Evolutionary conservation across 2,113 vertebrate genomes (phyloP).

Genomic region (Montifringilla adamsi): DNA sequence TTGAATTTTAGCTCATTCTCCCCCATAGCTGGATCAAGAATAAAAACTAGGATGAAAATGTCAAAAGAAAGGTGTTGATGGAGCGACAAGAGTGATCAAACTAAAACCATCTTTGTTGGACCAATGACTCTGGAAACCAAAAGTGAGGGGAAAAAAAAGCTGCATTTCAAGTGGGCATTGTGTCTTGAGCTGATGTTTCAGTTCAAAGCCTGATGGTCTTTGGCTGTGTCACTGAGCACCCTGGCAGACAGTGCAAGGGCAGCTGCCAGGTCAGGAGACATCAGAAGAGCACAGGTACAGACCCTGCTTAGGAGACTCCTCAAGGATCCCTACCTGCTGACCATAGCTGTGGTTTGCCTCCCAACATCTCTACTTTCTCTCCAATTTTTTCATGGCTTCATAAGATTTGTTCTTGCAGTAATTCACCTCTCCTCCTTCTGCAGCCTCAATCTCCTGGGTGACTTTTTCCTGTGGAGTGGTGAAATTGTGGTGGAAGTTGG

Average conservation of each 20-base stretch:
- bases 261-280: not conserved
- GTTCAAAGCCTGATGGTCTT: not conserved
- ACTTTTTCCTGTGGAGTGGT: not conserved
- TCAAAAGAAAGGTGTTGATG: not conserved
- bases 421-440: not conserved
- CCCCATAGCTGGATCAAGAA: not conserved
- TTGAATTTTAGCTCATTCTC: not conserved
- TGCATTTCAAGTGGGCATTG: not conserved
- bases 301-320: not conserved
- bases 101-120: not conserved
- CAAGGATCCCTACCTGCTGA: not conserved
- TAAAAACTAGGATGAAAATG: not conserved
- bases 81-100: not conserved
- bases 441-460: fast-evolving
- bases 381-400: not conserved
- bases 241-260: not conserved
- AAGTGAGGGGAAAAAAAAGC: fast-evolving
- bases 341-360: not conserved
- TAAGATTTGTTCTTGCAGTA: not conserved
- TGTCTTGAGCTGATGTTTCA: not conserved
- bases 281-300: not conserved
- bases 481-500: not conserved
- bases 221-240: not conserved
- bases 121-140: not conserved
- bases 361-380: not conserved